Evolutionary conservation across 2,797 vertebrate genomes (phyloP).

Genomic region (Enteromius fasciolatus): DNA sequence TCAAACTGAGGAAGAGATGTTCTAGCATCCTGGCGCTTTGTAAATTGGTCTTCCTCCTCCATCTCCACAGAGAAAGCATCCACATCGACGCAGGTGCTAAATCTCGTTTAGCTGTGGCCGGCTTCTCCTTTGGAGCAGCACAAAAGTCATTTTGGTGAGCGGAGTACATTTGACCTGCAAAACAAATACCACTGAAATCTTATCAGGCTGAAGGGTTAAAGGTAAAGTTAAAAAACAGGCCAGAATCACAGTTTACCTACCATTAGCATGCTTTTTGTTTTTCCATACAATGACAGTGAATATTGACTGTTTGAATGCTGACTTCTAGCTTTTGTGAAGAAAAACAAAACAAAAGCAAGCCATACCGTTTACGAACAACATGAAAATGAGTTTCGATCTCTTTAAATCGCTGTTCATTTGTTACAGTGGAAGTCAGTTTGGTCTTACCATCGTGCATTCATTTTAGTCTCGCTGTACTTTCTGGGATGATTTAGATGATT

Average conservation of each 20-base stretch:
- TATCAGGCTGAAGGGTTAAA: neutral
- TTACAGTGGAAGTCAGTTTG: neutral
- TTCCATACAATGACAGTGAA: too few species aligned
- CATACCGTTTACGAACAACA: neutral
- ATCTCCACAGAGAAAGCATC: neutral
- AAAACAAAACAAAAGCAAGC: neutral
- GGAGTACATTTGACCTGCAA: neutral
- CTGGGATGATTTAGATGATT: neutral
- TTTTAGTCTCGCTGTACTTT: neutral
- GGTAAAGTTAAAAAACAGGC: neutral
- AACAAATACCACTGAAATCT: neutral
- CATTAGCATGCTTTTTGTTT: neutral
- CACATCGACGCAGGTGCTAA: neutral
- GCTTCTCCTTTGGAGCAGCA: neutral
- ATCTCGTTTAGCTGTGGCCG: neutral
- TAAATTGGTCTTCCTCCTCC: slow-evolving; percentile 17
- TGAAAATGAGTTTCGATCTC: neutral
- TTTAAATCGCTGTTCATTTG: neutral
- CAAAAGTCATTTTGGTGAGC: neutral
- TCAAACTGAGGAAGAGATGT: slow-evolving; percentile 64
- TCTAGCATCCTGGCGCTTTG: neutral
- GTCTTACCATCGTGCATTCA: slow-evolving; percentile 20
- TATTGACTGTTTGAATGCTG: neutral
- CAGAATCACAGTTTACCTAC: neutral
- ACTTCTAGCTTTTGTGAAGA: neutral